A percentile compares a stretch with the other conserved stretches of the same genome.
Conservation (phyloP, 2,113 vertebrate genomes). For the Tauraco erythrolophus region DNA sequence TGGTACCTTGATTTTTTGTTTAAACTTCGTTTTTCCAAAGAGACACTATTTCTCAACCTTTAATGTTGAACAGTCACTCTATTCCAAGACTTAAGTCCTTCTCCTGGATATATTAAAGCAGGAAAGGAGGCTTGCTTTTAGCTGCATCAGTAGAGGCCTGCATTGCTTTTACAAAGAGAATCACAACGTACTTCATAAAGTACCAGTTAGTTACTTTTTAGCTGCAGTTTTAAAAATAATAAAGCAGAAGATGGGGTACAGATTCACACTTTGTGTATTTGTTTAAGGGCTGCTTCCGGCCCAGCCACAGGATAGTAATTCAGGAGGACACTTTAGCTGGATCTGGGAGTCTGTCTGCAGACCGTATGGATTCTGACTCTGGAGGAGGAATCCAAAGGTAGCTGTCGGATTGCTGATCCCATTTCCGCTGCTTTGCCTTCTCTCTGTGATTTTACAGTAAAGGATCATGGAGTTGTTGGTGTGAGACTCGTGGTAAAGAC, state of each 20-base stretch:
- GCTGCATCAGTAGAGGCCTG: background rate
- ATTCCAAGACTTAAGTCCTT: background rate
- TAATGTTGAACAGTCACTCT: background rate
- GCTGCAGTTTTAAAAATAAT: background rate
- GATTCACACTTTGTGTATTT: background rate
- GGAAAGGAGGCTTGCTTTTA: background rate
- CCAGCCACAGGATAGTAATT: background rate
- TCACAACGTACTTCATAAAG: background rate
- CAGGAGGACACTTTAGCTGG: rapidly evolving
- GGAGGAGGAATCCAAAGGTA: background rate
- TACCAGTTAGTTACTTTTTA: background rate
- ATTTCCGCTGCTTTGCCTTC: background rate
- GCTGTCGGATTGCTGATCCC: background rate
- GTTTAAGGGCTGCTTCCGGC: background rate
- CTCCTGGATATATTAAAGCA: background rate
- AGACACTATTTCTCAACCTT: background rate
- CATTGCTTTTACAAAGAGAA: background rate
- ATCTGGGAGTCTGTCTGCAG: background rate
- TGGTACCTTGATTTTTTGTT: background rate
- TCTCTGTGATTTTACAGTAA: background rate
- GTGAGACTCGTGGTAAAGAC: background rate
- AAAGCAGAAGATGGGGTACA: background rate
- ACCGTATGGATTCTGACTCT: background rate
- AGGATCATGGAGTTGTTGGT: rapidly evolving
- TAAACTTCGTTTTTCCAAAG: background rate